Evolutionary conservation across 2,113 vertebrate genomes (phyloP), one percentile per base, ranked within the genome.

Genomic region (western clawed frog (Xenopus tropicalis)): DNA sequence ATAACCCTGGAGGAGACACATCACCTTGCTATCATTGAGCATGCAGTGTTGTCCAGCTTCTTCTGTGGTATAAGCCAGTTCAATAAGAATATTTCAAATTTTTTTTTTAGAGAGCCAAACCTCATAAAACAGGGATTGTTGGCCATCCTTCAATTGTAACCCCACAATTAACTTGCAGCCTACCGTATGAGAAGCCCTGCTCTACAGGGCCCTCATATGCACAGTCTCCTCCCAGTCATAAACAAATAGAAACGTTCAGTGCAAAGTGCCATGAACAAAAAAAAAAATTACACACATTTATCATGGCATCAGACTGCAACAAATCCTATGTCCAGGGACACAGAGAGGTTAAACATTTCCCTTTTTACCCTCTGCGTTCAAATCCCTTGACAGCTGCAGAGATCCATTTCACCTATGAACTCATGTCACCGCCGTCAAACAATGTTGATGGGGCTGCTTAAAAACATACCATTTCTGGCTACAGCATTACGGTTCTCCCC

Each of bases 261-360:
- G 65, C 65, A 75, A 68, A 75, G 24, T 54, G 65, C 57, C 66
- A 48, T 25, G 23, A 24, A 66, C 46, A 29, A 56, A 59, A n/a
- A 57, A 59, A 46, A 42, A 64, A 8, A 42, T 7, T 43, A 51
- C 42, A 57, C n/a, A 64, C 17, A 14, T 43, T 44, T 5, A 16
- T 56, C 51, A 51, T 74, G 64, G 64, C 61, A 52, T 54, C 59
- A 21, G 25, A 37, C 37, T 37, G 66, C 65, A 52, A 52, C 8
- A 23, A 14, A 17, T 67, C 42, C 72, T 37, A 14, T 21, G 20
- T 46, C 42, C 17, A 22, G 54, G 52, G 20, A n/a, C 2, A 68
- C 14, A 23, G 54, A 14, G 24, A 58, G 52, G 17, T 43, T 29
- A 20, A 8, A 23, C 4, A 20, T 57, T 57, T 21, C 25, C 23